Base-by-base conservation (phyloP, 2,113 vertebrate species). In the Trematocara nigrifrons region DNA sequence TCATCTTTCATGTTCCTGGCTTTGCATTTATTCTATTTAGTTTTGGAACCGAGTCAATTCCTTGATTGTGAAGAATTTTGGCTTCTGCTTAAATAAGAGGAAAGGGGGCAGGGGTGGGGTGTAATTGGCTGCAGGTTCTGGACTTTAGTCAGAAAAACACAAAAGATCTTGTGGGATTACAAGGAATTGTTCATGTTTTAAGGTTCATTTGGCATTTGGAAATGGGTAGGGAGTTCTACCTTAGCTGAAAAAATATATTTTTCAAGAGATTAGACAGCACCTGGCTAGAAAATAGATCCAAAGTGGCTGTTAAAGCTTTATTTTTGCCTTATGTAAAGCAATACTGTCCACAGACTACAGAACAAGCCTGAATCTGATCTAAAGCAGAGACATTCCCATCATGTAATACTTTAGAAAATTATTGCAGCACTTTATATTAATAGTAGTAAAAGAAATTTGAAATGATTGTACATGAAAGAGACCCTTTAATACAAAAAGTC, bases 11-110 rank as follows among this genome's bases (percentile, higher is more conserved):
- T 90, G 86, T 90, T 89, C 54, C 51, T 81, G 86, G 45, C 77
- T 84, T 76, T 52, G 54, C 88, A 38, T 91, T 89, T 69, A 80
- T 78, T 85, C 76, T 53, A 85, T 91, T 88, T 86, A 78, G 66
- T 84, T 80, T 26, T 94, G 90, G 89, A 92, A 20, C 47, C 6
- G 3, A 29, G 12, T 89, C 90, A 83, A 83, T 12, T 87, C n/a
- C 84, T 86, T 93, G 86, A 95, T 94, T 94, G 85, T 86, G 82
- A 92, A 80, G 91, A 90, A 92, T 92, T 92, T 93, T 91, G 86
- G 89, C 91, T 40, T 79, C 52, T 66, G 12, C 38, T 31, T 51
- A 7, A 64, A 80, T 47, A 74, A 71, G 66, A 29, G 49, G 16
- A 51, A 76, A 31, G 2, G 5, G 53, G 53, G 56, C 7, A 22